These are phyloP conservation scores for Nesoenas mayeri DNA, from an alignment of 2,113 vertebrate genomes.

Conservation along the genomic window DNA sequence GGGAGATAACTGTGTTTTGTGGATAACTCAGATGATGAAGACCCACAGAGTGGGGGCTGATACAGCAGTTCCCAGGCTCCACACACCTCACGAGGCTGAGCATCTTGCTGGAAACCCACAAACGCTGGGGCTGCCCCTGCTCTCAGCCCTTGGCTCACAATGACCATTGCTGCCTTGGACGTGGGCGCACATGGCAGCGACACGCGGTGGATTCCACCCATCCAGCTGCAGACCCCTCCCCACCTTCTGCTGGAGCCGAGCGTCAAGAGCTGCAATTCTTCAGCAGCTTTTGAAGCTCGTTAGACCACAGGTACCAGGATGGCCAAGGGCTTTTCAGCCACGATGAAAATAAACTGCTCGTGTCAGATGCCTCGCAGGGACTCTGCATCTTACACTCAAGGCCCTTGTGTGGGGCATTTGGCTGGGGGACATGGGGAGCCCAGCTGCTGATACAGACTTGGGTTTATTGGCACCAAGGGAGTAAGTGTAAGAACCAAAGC, in stretches of 20 bases:
- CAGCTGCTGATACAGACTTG: not conserved
- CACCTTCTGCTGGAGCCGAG: not conserved
- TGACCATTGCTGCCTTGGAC: fast-evolving
- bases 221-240: not conserved
- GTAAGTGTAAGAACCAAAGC: not conserved
- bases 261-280: not conserved
- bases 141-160: not conserved
- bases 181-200: not conserved
- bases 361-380: fast-evolving
- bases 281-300: not conserved
- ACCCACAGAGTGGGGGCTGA: not conserved
- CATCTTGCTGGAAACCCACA: not conserved
- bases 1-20: not conserved
- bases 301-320: not conserved
- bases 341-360: fast-evolving
- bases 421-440: fast-evolving
- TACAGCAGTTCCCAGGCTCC: fast-evolving
- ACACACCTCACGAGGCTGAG: not conserved
- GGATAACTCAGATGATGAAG: slow-evolving; percentile 13
- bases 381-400: not conserved
- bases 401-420: no score
- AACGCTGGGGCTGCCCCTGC: not conserved
- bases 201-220: no score
- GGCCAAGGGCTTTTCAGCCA: not conserved
- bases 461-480: not conserved